Base-by-base conservation (phyloP, 2,797 vertebrate genomes). In the Sciaenops ocellatus region DNA sequence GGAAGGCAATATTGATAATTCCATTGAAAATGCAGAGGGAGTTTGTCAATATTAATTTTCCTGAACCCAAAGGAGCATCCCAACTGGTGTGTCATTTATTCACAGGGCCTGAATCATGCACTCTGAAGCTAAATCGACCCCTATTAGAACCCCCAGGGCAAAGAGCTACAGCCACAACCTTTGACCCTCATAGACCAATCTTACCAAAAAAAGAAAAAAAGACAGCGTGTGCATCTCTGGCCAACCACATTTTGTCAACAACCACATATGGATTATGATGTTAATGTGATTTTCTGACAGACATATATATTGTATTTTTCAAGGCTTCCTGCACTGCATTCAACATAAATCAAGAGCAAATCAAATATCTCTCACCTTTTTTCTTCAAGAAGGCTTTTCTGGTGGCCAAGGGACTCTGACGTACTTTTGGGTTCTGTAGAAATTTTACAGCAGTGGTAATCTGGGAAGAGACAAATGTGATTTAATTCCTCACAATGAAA, bases 381-480 rank as follows among this genome's bases (percentile, higher is more conserved):
- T 98, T 99, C 95, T 97, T 98, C 88, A 99, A 93, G 92, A 99
- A 99, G 0, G 95, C 95, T 95, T 96, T 99, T 93, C 97, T 96
- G 89, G 95, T 96, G 70, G 94, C 93, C 72, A 98, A 76, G 0
- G 97, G 97, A 87, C 98, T 99, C 91, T 99, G 97, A 48, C 96
- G 97, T 69, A 99, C 98, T 82, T 97, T 96, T 9, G 96, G 95
- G 92, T 99, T 99, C 93, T 99, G 97, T 54, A 99, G 95, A 93
- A 99, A 99, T 92, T 98, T 98, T 81, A 99, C 95, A 63, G 98
- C 98, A 24, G 98, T 99, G 85, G 95, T 93, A 86, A 99, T 97
- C 98, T 99, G 93, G 64, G 41, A 84, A 89, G 70, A 89, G 55
- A 91, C 3, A 82, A 76, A 87, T 55, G 60, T 55, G 24, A 87